Conservation (phyloP, 1,140 invertebrate genomes). For the Drosophila yakuba region DNA sequence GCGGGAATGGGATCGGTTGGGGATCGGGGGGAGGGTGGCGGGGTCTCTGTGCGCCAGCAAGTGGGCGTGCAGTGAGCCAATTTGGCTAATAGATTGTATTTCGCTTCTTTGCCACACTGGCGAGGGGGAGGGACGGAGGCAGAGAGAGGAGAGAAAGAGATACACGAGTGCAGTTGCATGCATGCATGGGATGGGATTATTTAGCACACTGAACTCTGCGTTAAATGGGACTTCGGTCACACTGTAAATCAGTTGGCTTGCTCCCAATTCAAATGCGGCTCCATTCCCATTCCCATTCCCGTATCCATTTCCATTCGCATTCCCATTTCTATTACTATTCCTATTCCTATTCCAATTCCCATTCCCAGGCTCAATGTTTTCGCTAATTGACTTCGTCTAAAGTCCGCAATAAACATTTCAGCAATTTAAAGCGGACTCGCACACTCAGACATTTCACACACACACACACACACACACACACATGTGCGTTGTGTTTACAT, state of each 20-base stretch:
- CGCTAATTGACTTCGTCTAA: slow-evolving; percentile 72
- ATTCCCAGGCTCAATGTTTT: slow-evolving; percentile 59
- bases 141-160: slow-evolving; percentile 3
- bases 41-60: slow-evolving; percentile 62
- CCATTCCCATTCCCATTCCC: slow-evolving; percentile 1
- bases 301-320: slow-evolving; percentile 6
- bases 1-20: background rate
- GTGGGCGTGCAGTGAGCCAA: slow-evolving; percentile 80
- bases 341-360: slow-evolving; percentile 18
- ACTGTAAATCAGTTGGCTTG: slow-evolving; percentile 34
- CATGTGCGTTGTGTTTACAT: slow-evolving; percentile 23
- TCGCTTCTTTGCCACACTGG: slow-evolving; percentile 66
- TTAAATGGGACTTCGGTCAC: slow-evolving; percentile 33
- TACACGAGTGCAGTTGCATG: slow-evolving; percentile 19
- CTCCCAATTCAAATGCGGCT: slow-evolving; percentile 23
- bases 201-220: slow-evolving; percentile 73
- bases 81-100: slow-evolving; percentile 81
- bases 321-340: background rate
- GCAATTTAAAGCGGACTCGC: slow-evolving; percentile 54
- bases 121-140: background rate
- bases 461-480: background rate
- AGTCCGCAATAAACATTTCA: slow-evolving; percentile 66
- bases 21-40: background rate
- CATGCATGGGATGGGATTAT: slow-evolving; percentile 40
- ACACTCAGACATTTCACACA: slow-evolving; percentile 9